Evolutionary conservation across 2,888 invertebrate genomes (phyloP).

Genomic region (Teleogryllus oceanicus): DNA sequence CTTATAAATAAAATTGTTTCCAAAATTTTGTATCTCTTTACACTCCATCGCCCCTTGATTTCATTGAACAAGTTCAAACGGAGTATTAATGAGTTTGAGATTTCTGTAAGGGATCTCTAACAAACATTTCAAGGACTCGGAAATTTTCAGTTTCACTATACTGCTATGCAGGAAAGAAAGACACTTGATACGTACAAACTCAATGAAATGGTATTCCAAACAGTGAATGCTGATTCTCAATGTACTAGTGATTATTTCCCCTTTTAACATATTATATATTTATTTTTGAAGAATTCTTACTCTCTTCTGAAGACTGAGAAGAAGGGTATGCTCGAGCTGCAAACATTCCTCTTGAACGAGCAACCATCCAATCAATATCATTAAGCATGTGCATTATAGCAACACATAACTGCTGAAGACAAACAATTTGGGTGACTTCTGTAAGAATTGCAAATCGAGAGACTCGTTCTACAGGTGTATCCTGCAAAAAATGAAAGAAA

Average conservation of each 20-base stretch:
- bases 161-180: too few species aligned
- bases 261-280: neutral
- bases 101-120: too few species aligned
- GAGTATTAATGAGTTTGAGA: too few species aligned
- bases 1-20: too few species aligned
- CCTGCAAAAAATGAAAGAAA: neutral
- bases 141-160: too few species aligned
- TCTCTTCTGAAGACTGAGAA: neutral
- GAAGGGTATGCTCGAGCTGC: neutral
- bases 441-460: neutral
- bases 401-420: neutral
- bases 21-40: too few species aligned
- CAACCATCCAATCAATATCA: neutral
- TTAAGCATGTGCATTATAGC: neutral
- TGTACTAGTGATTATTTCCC: neutral
- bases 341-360: neutral
- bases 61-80: too few species aligned
- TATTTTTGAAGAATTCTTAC: neutral
- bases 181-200: too few species aligned
- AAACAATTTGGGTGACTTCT: neutral
- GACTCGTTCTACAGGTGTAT: neutral
- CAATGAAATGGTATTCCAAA: too few species aligned
- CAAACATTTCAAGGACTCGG: too few species aligned
- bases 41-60: too few species aligned
- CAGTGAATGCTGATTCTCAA: too few species aligned